Base-by-base conservation (phyloP, 2,888 invertebrate species). In the Drosophila pegasa region DNA sequence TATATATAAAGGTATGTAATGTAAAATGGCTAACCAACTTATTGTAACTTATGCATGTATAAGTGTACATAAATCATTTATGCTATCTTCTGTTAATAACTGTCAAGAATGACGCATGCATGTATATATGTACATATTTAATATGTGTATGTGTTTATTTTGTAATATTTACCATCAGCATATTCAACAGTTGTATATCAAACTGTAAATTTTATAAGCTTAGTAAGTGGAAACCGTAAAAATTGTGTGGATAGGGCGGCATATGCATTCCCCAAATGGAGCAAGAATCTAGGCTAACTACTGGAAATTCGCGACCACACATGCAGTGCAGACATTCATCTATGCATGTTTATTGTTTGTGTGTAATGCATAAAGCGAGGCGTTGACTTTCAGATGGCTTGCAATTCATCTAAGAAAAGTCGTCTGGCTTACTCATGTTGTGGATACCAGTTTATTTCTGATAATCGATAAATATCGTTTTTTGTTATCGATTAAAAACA, bases 371-470 rank as follows among this genome's bases (percentile, higher is more conserved):
- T 75, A 66, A 62, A 59, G 61, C 20, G 54, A 55, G 43, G 31
- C 45, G 45, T 75, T 75, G 71, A 73, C 67, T 85, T 83, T 48
- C 80, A 90, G 88, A 91, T 91, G 91, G 79, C 91, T 71, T 83
- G 81, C 33, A 73, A 69, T 55, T 61, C 85, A 31, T 72, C 90
- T 68, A 89, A 86, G 75, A 91, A 90, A 84, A 80, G 78, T 68
- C 87, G 57, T 79, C 85, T 57, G 91, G 91, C 61, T 76, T 92
- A 74, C 91, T 91, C 59, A 87, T 91, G 41, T 85, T 92, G 59
- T 92, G 92, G 92, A 91, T 92, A 87, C 92, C 92, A 57, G n/a
- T n/a, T n/a, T n/a, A n/a, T n/a, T n/a, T n/a, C n/a, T n/a, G n/a
- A n/a, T n/a, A n/a, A n/a, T n/a, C n/a, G n/a, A n/a, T n/a, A n/a